Evolutionary conservation across 1,140 invertebrate genomes (phyloP), one percentile per base, ranked within the genome.

Genomic region (Anoplolepis gracilipes): DNA sequence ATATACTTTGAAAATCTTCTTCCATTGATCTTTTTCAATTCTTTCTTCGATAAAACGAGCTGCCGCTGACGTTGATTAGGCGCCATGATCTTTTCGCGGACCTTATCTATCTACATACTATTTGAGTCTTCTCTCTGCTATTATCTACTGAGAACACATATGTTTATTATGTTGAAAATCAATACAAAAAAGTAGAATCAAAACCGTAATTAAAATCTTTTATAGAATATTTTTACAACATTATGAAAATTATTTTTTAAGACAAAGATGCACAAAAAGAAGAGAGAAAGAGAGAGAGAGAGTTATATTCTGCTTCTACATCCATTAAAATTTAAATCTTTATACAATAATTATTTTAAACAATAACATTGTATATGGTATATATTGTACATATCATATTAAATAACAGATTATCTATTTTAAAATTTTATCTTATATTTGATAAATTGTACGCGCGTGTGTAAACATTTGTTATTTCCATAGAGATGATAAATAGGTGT

Each of bases 31-130:
- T 90, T 90, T 88, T 90, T 91, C 25, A 87, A 57, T 78, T 92
- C 90, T 85, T 92, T 93, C 85, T 92, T 92, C 30, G 90, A 90
- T 72, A 88, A 77, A 62, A 87, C 76, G 28, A 90, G 53, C 64
- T 90, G 92, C 36, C 92, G 92, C 88, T 92, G 92, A 86, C 92
- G 92, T 87, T 88, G 90, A 65, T 89, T 91, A 84, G 92, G 92
- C 84, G 91, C 92, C 92, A 93, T 93, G 81, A n/a, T 88, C 49
- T 59, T 33, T 11, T 49, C n/a, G 16, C 11, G n/a, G 0, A 49
- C 6, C 46, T 85, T 55, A 25, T 77, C 42, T 46, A 28, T n/a
- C n/a, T n/a, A n/a, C n/a, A n/a, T 85, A 36, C 33, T 77, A 77
- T 61, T 33, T 39, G 39, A 42, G 3, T 49, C 46, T 19, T 49